These are phyloP conservation scores for Brachyrhaphis roseni DNA, from an alignment of 2,797 vertebrate species.

Conservation along the genomic window DNA sequence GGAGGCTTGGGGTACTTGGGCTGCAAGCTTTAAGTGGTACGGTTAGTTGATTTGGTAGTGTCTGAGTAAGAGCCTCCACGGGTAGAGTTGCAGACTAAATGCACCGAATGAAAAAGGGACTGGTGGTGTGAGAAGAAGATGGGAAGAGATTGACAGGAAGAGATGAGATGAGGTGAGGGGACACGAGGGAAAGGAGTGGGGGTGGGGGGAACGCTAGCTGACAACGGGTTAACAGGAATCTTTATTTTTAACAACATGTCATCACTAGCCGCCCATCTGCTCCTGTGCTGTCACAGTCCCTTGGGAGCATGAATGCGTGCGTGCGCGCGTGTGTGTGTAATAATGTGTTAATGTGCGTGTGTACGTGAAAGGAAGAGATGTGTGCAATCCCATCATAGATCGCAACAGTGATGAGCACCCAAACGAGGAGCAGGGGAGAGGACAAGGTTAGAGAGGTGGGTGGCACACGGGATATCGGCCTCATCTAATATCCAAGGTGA, in stretches of 20 bases:
- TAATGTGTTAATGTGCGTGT: constrained; percentile 13
- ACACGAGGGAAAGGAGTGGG: constrained; percentile 4
- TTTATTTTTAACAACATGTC: constrained; percentile 83
- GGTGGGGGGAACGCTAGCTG: constrained; percentile 42
- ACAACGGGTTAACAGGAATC: constrained; percentile 78
- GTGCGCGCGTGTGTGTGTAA: constrained; percentile 13
- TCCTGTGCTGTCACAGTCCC: constrained; percentile 76
- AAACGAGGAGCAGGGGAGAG: constrained; percentile 40
- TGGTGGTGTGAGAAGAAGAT: constrained; percentile 27
- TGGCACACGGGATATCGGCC: constrained; percentile 36
- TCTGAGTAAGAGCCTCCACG: constrained; percentile 18
- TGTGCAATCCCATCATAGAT: constrained; percentile 74
- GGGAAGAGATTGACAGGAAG: constrained; percentile 43
- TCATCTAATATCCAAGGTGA: constrained; percentile 51
- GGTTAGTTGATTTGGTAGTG: constrained; percentile 28
- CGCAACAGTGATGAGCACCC: constrained; percentile 73
- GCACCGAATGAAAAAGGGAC: constrained; percentile 17
- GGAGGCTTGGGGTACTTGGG: constrained; percentile 32
- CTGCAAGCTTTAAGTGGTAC: constrained; percentile 34
- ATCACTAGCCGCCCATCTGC: constrained; percentile 86
- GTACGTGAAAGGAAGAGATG: constrained; percentile 33
- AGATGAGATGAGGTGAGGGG: constrained; percentile 41
- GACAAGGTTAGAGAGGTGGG: constrained; percentile 65
- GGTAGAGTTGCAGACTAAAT: constrained; percentile 10
- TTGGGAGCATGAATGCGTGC: constrained; percentile 66